phyloP scores from a whole-genome alignment of 2,888 invertebrate genomes.

The Hololepta plana region DNA sequence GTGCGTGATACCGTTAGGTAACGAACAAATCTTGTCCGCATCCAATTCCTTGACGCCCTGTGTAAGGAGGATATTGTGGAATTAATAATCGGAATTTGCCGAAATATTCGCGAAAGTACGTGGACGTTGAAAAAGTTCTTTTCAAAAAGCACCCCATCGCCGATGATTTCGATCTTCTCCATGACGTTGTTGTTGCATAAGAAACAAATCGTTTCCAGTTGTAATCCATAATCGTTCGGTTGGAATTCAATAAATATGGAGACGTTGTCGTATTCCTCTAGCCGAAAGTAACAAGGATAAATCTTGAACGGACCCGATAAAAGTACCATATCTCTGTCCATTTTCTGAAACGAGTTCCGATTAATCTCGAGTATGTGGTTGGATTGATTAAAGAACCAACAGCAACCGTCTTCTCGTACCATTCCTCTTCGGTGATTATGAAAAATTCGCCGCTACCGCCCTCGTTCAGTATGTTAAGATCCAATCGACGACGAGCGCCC shows the following conservation, averaged over 20 bases:
- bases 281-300: not conserved
- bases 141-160: constrained; percentile 26
- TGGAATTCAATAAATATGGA: constrained; percentile 23
- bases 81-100: not conserved
- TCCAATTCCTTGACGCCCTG: too few relatives aligned
- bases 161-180: constrained; percentile 25
- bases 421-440: constrained; percentile 26
- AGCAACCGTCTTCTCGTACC: constrained; percentile 21
- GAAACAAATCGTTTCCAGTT: constrained; percentile 24
- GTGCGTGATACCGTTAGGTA: too few relatives aligned
- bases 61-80: too few relatives aligned
- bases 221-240: constrained; percentile 21
- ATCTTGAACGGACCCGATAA: constrained; percentile 1
- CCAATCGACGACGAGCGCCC: constrained; percentile 18
- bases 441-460: constrained; percentile 27
- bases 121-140: constrained; percentile 12
- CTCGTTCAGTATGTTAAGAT: constrained; percentile 20
- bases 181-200: constrained; percentile 26
- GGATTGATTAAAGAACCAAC: constrained; percentile 19
- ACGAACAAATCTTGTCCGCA: too few relatives aligned
- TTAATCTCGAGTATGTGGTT: too few relatives aligned
- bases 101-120: constrained; percentile 2
- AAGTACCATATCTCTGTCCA: too few relatives aligned
- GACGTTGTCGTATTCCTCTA: constrained; percentile 18
- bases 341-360: too few relatives aligned